Evolutionary conservation across 2,113 vertebrate genomes (phyloP), one percentile per base, ranked within the genome.

Genomic region (Chaetura pelagica): DNA sequence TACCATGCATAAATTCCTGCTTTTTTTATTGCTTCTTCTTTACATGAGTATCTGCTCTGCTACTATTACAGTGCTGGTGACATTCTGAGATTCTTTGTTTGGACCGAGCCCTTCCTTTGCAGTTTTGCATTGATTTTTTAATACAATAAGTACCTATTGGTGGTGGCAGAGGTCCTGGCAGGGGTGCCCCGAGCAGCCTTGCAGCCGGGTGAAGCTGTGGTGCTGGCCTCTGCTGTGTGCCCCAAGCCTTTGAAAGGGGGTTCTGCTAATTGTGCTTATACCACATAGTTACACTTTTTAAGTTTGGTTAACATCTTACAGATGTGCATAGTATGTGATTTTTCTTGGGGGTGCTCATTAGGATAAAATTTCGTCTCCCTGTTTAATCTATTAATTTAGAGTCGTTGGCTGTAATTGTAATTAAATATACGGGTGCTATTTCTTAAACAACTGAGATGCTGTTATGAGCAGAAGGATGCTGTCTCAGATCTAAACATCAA

Each of bases 331-430:
- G 48, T 46, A 24, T 15, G 27, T 29, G 17, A 42, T 74, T 69
- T 62, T 86, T 42, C 51, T 40, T 38, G 24, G 34, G 35, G 20
- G 23, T 66, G 42, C n/a, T 85, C 85, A 93, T 91, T 83, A 71
- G 42, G 46, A 42, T 73, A 54, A 81, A 61, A 46, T 83, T 83
- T 87, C 89, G 63, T 75, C 27, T 84, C 62, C 17, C 12, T 44
- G 16, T 82, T 96, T 82, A 68, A 75, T 90, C 44, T 68, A 34
- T 91, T 96, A 83, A 90, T 90, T 91, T 90, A 55, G 40, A 66
- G 38, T 67, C 73, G 49, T 30, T 89, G 55, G 12, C 40, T 91
- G 46, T 34, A 89, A 84, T 54, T 92, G 80, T 89, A 94, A 96
- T 89, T 86, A 86, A 90, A 55, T 63, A 20, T n/a, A 52, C 1